phyloP scores from a whole-genome alignment of 2,113 vertebrate genomes.

The Salvelinus sp. region DNA sequence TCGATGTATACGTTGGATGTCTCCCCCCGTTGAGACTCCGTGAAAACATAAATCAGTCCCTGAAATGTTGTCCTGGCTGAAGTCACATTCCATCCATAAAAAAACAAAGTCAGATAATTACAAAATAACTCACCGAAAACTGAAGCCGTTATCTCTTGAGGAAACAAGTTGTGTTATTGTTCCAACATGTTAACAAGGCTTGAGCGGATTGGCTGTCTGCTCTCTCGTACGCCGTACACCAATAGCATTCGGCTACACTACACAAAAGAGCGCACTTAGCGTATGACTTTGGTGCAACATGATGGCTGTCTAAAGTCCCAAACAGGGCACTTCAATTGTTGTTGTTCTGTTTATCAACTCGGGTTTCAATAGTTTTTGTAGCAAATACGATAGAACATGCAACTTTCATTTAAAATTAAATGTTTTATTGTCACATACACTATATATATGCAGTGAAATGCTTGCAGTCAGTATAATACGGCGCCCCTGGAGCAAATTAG shows the following conservation, averaged over 20 bases:
- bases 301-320: neutral
- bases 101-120: constrained; percentile 13
- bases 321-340: neutral
- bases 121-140: constrained; percentile 59
- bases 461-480: no score
- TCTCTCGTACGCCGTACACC: constrained; percentile 36
- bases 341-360: neutral
- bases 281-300: neutral
- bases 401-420: no score
- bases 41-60: neutral
- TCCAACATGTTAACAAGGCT: constrained; percentile 46
- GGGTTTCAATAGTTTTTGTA: neutral
- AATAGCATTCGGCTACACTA: constrained; percentile 54
- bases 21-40: constrained; percentile 72
- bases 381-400: neutral
- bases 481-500: no score
- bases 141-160: neutral
- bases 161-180: constrained; percentile 58
- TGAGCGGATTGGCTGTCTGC: constrained; percentile 57
- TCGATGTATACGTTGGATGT: constrained; percentile 65
- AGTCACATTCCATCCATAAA: neutral
- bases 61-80: neutral
- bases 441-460: no score
- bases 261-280: constrained; percentile 5
- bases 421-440: neutral